Percentiles rank a stretch among this genome's conserved stretches.
phyloP scores from a whole-genome alignment of 2,888 invertebrate species.

The Cactoblastis cactorum region DNA sequence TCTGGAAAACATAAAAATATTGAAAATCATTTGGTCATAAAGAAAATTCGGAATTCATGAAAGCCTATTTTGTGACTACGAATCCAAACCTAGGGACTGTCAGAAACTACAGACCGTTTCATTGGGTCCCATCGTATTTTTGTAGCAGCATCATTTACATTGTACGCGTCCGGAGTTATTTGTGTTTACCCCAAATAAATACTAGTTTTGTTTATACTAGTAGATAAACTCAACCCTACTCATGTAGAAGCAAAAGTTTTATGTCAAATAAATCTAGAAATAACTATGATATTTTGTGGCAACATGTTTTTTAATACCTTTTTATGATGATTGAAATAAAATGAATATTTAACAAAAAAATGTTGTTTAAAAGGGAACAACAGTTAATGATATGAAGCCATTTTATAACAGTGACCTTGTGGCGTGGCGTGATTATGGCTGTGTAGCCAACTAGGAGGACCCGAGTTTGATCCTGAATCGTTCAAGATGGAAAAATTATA shows the following conservation, averaged over 20 bases:
- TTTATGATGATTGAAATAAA: not conserved
- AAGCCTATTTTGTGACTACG: too few species aligned
- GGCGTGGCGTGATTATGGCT: too few species aligned
- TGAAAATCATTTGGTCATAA: too few species aligned
- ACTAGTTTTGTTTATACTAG: constrained; percentile 6
- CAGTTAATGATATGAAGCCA: too few species aligned
- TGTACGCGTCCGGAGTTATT: constrained; percentile 17
- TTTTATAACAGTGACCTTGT: too few species aligned
- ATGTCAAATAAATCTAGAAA: not conserved
- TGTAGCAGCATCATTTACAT: constrained; percentile 20
- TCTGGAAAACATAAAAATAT: too few species aligned
- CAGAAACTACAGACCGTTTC: constrained; percentile 18
- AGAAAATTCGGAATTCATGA: too few species aligned
- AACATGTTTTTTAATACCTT: not conserved
- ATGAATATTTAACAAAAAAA: too few species aligned
- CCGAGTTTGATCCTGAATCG: too few species aligned
- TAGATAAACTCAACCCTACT: constrained; percentile 13
- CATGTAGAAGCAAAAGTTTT: constrained; percentile 4
- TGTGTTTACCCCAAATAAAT: constrained; percentile 17
- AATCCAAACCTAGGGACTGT: not conserved
- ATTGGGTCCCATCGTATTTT: constrained; percentile 19
- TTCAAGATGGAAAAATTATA: too few species aligned
- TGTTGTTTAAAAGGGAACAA: too few species aligned
- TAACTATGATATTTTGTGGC: not conserved
- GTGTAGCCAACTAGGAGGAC: too few species aligned